Conservation (phyloP, 2,113 vertebrate genomes). For the Rhabdornis inornatus region DNA sequence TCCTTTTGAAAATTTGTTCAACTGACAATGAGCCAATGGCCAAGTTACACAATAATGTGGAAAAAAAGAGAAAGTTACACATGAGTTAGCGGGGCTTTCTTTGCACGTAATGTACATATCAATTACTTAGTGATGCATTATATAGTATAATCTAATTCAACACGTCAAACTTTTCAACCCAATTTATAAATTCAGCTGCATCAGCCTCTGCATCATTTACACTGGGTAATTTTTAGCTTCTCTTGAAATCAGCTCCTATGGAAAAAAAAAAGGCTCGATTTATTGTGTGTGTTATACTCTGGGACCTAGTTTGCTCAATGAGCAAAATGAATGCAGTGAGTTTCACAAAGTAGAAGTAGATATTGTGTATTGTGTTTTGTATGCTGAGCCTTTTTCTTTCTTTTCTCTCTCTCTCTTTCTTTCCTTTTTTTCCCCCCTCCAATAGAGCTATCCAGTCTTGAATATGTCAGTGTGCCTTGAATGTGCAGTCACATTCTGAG, state of each 20-base stretch:
- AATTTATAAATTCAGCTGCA: conserved; percentile 50
- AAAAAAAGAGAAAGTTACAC: not conserved
- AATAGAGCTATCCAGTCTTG: conserved; percentile 50
- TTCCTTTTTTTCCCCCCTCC: not conserved
- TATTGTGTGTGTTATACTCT: not conserved
- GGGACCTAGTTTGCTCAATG: conserved; percentile 26
- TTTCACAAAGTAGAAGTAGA: conserved; percentile 22
- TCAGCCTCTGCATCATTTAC: conserved; percentile 53
- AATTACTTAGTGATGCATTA: conserved; percentile 54
- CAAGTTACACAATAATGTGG: conserved; percentile 19
- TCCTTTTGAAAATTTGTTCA: conserved; percentile 29
- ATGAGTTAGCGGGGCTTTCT: conserved; percentile 27
- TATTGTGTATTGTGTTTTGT: conserved; percentile 28
- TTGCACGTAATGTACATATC: conserved; percentile 46
- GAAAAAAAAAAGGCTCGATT: conserved; percentile 3
- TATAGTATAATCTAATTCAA: conserved; percentile 47
- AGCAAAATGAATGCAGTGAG: conserved; percentile 45
- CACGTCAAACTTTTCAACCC: conserved; percentile 52
- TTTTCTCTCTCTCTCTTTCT: not conserved
- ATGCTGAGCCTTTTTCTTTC: not conserved
- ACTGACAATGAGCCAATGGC: conserved; percentile 11
- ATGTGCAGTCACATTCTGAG: conserved; percentile 51
- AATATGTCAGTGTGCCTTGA: conserved; percentile 30
- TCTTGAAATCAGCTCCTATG: conserved; percentile 6
- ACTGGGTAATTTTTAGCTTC: conserved; percentile 52